phyloP scores from a whole-genome alignment of 2,797 vertebrate genomes.

The Nyctalus aviator region DNA sequence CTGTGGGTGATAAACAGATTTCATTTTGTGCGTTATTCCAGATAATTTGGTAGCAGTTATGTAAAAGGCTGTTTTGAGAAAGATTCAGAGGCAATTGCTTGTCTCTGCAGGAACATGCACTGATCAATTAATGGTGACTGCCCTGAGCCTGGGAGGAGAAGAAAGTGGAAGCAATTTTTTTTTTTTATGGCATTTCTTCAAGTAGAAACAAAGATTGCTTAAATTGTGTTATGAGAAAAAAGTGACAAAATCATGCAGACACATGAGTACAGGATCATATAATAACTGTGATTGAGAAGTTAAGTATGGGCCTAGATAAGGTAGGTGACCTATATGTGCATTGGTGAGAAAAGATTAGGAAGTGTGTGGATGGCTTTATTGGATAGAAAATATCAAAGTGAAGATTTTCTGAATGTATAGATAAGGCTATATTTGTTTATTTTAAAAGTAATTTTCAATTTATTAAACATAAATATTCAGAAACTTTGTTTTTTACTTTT shows the following conservation, averaged over 20 bases:
- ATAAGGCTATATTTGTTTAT: neutral
- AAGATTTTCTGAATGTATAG: neutral
- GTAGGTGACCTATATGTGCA: neutral
- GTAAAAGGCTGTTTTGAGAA: neutral
- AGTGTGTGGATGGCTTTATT: neutral
- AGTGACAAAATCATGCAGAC: accelerated
- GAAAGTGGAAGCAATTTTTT: neutral
- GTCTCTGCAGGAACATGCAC: neutral
- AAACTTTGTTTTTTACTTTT: neutral
- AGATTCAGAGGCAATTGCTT: neutral
- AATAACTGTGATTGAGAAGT: neutral
- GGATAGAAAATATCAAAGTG: neutral
- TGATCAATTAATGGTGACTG: neutral
- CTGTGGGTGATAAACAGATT: neutral
- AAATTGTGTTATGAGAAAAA: neutral
- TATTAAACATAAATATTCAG: neutral
- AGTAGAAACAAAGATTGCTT: neutral
- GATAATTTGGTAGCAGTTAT: neutral
- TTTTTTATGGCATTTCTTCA: neutral
- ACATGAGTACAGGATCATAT: neutral
- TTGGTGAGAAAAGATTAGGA: neutral
- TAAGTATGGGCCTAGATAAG: neutral
- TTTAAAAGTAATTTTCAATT: neutral
- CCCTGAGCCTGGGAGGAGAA: neutral
- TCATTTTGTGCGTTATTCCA: neutral